phyloP scores from a whole-genome alignment of 2,888 invertebrate species.

The Nomada goodeniana region DNA sequence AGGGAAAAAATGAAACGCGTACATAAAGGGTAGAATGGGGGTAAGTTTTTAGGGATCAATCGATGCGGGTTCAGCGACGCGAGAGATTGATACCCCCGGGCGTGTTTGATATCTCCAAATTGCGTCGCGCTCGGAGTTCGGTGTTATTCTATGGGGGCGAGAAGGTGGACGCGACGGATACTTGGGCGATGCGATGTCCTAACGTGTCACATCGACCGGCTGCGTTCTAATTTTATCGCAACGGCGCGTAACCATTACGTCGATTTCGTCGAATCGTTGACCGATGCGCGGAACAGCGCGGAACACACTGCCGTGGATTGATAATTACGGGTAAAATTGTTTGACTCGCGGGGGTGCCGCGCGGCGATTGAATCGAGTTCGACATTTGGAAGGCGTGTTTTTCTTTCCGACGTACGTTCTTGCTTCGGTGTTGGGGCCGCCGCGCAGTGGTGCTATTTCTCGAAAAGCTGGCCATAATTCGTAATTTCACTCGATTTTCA shows the following conservation, averaged over 20 bases:
- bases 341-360: slow-evolving; percentile 12
- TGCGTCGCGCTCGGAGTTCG: background rate
- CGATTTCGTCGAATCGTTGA: slow-evolving; percentile 53
- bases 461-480: too few relatives aligned
- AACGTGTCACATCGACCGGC: background rate
- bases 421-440: background rate
- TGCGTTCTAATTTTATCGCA: slow-evolving; percentile 39
- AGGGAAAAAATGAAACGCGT: background rate
- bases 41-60: background rate
- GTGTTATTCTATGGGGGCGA: background rate
- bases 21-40: background rate
- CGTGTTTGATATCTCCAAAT: slow-evolving; percentile 2
- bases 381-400: background rate
- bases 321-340: slow-evolving; percentile 39
- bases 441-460: too few relatives aligned
- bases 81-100: background rate
- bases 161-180: background rate
- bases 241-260: slow-evolving; percentile 34
- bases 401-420: background rate
- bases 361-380: slow-evolving; percentile 23
- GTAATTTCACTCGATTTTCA: too few relatives aligned
- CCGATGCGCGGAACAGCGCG: slow-evolving; percentile 45
- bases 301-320: slow-evolving; percentile 18
- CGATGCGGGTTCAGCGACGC: background rate
- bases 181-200: background rate